phyloP scores from a whole-genome alignment of 2,113 vertebrate genomes.

The Phoenicopterus ruber region DNA sequence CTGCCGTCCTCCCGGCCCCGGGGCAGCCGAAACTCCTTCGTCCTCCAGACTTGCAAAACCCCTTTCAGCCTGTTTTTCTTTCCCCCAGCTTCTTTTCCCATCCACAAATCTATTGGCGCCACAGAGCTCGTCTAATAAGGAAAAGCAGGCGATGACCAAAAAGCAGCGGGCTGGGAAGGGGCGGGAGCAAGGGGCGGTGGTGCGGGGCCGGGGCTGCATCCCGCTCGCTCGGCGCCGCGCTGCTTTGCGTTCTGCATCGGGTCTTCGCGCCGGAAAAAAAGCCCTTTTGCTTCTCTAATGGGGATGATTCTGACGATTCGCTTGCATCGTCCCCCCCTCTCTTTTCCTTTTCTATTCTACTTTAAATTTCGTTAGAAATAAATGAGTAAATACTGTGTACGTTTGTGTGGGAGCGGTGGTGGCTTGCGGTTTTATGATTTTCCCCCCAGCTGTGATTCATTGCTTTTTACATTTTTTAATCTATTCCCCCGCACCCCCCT shows the following conservation, averaged over 20 bases:
- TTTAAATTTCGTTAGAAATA: background rate
- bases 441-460: conserved; percentile 44
- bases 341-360: background rate
- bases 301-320: background rate
- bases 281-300: background rate
- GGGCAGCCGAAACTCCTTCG: background rate
- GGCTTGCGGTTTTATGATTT: background rate
- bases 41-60: background rate
- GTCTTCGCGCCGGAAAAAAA: background rate
- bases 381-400: conserved; percentile 10
- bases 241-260: background rate
- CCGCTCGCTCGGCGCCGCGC: background rate
- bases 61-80: background rate
- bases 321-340: background rate
- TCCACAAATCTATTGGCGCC: background rate
- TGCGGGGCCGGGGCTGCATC: background rate
- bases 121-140: background rate
- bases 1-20: fast-evolving
- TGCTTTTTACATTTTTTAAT: conserved; percentile 59
- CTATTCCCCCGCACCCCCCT: background rate
- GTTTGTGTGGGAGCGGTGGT: background rate
- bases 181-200: background rate
- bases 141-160: background rate
- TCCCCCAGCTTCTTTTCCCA: background rate
- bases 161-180: background rate